Evolutionary conservation across 2,888 invertebrate genomes (phyloP), one percentile per base, ranked within the genome.

Genomic region (Mystacides longicornis): DNA sequence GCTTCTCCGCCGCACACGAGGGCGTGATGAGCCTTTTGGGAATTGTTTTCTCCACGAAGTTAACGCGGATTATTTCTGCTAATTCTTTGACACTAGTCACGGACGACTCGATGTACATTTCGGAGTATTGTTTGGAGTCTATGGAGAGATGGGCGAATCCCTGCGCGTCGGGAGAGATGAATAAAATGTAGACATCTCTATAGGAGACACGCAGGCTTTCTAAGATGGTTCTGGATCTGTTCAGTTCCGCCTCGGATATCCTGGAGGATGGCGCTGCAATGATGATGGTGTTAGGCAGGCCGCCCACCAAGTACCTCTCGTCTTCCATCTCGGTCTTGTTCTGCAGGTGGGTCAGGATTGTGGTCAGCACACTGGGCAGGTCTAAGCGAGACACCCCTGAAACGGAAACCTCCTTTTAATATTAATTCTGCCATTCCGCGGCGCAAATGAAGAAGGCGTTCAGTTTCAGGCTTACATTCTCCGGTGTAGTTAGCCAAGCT

Each of bases 181-280:
- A 81, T 0, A 79, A 69, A 57, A 82, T 77, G 62, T 75, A 78
- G 0, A 77, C 73, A 60, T 81, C 80, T 23, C 79, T 80, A 64
- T 75, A 74, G 9, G 69, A 68, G 1, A 65, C 66, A 56, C 80
- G 71, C 2, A 81, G 67, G 1, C 75, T 68, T 4, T 63, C 61
- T 69, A 81, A 72, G 1, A 78, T 68, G 27, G 68, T 67, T 51
- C 70, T 65, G 1, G 77, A 69, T 14, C 68, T 65, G 2, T 72
- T 70, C 43, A 73, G 57, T 57, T 81, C 81, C 1, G 65, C 62
- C 22, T 72, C 67, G 1, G 75, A 73, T 1, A 79, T 72, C 2
- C 71, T 66, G 55, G 78, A 75, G 22, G 67, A 69, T 19, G 80
- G 78, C 47, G 78, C 78, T 45, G 81, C 66, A 14, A 82, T 65